Evolutionary conservation across 2,888 invertebrate genomes (phyloP), one percentile per base, ranked within the genome.

Genomic region (Eilema caniola): DNA sequence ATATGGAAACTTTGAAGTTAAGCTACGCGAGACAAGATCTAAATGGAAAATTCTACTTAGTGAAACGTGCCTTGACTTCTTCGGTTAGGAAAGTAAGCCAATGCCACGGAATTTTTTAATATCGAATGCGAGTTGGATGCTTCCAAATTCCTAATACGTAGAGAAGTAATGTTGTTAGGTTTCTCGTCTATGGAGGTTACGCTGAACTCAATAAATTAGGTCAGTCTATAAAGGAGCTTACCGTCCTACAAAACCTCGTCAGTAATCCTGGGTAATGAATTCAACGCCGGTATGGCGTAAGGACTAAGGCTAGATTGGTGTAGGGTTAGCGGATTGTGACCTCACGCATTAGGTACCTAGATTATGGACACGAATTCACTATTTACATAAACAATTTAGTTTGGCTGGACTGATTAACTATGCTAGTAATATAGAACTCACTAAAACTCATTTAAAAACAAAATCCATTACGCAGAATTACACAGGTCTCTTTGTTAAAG

Each of bases 371-470:
- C 20, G 20, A 47, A 47, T 47, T 7, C 47, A 47, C 47, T 47
- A 20, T 20, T 47, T 0, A 53, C n/a, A 53, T n/a, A 53, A 53
- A 20, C 2, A 47, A n/a, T 53, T n/a, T 53, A 53, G 8, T 3
- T 8, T 53, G n/a, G 53, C 20, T 53, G 8, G 53, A 8, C n/a
- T n/a, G 53, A 53, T n/a, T 53, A 53, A 53, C 53, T 53, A 53
- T n/a, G 53, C 10, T 53, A n/a, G 3, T 47, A 53, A 66, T 60
- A 60, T 66, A n/a, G 28, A 60, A 25, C 66, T 14, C n/a, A 31
- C 47, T 20, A 47, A n/a, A 61, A n/a, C 66, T 25, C 25, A 24
- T 33, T 41, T 69, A 60, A 69, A 61, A 69, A 47, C 53, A 20
- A 28, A 28, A 28, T 31, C n/a, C 31, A 31, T 56, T 53, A 56